A percentile compares a stretch with the other conserved stretches of the same genome.
These are phyloP conservation scores for Anhinga rufa DNA, from an alignment of 2,113 vertebrate genomes.

Conservation along the genomic window DNA sequence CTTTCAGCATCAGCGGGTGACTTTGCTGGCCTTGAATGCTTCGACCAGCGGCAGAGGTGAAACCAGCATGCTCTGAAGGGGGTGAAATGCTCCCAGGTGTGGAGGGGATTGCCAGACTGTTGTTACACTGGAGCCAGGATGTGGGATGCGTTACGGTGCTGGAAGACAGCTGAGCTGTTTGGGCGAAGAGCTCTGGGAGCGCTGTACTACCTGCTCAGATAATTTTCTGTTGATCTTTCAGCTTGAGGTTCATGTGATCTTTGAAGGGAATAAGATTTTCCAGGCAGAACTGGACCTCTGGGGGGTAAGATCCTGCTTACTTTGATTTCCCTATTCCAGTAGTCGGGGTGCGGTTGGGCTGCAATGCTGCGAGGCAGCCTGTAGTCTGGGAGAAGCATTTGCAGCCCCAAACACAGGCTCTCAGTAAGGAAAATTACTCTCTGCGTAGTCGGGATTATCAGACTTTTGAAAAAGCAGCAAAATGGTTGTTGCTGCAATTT, in stretches of 20 bases:
- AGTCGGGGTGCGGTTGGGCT: neutral
- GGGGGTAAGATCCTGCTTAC: slow-evolving; percentile 81
- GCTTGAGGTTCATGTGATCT: slow-evolving; percentile 85
- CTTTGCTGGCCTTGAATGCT: neutral
- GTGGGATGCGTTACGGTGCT: neutral
- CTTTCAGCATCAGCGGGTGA: neutral
- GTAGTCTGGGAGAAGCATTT: neutral
- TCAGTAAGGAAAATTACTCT: neutral
- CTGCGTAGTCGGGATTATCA: neutral
- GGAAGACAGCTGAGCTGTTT: neutral
- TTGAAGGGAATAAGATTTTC: slow-evolving; percentile 87
- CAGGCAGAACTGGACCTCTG: slow-evolving; percentile 86
- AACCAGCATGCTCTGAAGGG: neutral
- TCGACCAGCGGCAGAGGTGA: neutral
- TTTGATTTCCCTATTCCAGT: neutral
- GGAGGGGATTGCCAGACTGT: neutral
- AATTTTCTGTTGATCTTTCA: slow-evolving; percentile 59
- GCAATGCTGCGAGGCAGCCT: neutral
- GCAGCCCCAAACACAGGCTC: neutral
- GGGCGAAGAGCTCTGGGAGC: neutral
- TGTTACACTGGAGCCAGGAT: neutral
- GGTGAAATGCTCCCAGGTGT: neutral
- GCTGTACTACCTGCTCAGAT: neutral
- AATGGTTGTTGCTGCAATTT: neutral
- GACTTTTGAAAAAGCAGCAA: neutral